Evolutionary conservation across 2,797 vertebrate genomes (phyloP), one percentile per base, ranked within the genome.

Genomic region (Intellagama lesueurii): DNA sequence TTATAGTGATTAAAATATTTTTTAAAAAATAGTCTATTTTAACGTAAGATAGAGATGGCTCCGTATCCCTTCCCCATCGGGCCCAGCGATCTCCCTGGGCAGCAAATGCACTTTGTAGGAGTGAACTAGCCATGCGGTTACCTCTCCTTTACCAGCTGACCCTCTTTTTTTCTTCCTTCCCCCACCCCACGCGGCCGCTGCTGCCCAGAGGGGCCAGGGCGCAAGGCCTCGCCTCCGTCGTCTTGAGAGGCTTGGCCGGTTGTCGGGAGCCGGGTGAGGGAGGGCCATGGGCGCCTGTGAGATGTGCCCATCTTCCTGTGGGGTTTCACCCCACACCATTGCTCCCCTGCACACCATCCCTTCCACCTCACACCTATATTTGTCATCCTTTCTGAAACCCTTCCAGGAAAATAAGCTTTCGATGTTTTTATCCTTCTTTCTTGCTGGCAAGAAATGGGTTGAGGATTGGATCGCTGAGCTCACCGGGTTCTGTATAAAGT

Each of bases 361-460:
- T 14, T 56, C 52, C 9, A 56, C 3, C 9, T 56, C 52, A 56
- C 52, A 9, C 9, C 52, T 11, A 3, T 17, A 17, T 19, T 22
- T 22, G 19, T 64, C 3, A 12, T 64, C 60, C 19, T 64, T 11
- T 81, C 80, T 56, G 52, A 81, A 7, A 2, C 4, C 52, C 76
- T 76, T 70, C 89, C 81, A 69, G 85, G 84, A 77, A 70, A 88
- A 93, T 86, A 91, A 89, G 90, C 91, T 92, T 91, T 88, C 93
- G 93, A 93, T 95, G 91, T 95, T 95, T 96, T 94, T 89, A 93
- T 94, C 89, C 93, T 96, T 93, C 94, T 95, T 95, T 96, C 95
- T 96, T 96, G 95, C 95, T 94, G 95, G 95, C 95, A 96, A 96
- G 95, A 95, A 96, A 94, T 92, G 94, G 91, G 76, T 44, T 89